Percentiles rank a stretch among this genome's conserved stretches.
phyloP scores from a whole-genome alignment of 1,140 invertebrate species.

The Drosophila nannoptera region DNA sequence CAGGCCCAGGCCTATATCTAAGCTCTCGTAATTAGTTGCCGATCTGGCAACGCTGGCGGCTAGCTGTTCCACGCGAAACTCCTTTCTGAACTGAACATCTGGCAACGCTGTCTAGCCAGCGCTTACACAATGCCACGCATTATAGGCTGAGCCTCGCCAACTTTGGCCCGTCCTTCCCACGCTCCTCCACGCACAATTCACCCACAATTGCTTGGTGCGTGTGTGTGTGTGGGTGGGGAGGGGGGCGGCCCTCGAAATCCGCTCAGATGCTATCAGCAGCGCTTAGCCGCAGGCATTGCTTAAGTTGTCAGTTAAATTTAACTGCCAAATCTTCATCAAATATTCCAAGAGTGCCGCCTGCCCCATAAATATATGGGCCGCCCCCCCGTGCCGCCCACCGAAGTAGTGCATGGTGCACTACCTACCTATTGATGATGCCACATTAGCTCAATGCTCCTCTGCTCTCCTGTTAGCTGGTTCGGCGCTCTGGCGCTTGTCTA shows the following conservation, averaged over 20 bases:
- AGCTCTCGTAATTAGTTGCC: not conserved
- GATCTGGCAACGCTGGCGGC: not conserved
- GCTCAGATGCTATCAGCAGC: slow-evolving; percentile 10
- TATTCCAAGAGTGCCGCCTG: slow-evolving; percentile 13
- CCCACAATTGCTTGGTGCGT: too few species aligned
- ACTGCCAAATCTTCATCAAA: slow-evolving; percentile 35
- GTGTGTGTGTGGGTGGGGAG: too few species aligned
- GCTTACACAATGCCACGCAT: too few species aligned
- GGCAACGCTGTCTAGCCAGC: slow-evolving; percentile 4
- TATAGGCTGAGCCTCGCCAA: too few species aligned
- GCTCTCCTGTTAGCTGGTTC: not conserved
- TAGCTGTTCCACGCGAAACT: not conserved
- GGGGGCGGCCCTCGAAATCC: not conserved
- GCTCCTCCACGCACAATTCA: too few species aligned
- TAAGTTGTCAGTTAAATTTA: slow-evolving; percentile 35
- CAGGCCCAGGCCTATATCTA: too few species aligned
- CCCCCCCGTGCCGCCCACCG: not conserved
- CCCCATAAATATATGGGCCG: slow-evolving; percentile 10
- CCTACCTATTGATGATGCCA: slow-evolving; percentile 37
- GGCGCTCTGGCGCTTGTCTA: slow-evolving; percentile 50
- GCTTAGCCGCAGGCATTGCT: slow-evolving; percentile 16
- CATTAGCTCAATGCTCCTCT: slow-evolving; percentile 8
- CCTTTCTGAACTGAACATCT: not conserved
- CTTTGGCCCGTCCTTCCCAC: too few species aligned
- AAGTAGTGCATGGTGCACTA: slow-evolving; percentile 22